Evolutionary conservation across 2,888 invertebrate genomes (phyloP).

Genomic region (Halictus quadricinctus): DNA sequence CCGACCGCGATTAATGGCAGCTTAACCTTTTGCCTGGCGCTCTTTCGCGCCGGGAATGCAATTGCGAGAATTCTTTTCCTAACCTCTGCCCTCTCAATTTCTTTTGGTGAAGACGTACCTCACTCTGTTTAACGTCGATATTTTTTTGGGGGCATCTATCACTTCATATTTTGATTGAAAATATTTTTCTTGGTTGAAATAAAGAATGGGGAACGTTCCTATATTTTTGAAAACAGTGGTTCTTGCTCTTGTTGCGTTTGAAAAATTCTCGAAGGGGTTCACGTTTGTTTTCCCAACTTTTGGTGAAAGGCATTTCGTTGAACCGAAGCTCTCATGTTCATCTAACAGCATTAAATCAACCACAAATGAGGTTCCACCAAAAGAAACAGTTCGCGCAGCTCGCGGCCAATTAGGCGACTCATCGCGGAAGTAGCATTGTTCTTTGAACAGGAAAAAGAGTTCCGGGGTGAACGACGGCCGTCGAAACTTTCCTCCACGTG

Average conservation of each 20-base stretch:
- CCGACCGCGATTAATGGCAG: background rate
- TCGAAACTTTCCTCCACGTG: constrained; percentile 9
- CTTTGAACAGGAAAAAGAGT: background rate
- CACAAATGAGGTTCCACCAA: background rate
- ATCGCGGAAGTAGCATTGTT: background rate
- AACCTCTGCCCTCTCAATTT: background rate
- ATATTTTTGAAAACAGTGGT: too few relatives aligned
- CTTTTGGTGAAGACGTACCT: background rate
- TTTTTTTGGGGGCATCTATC: background rate
- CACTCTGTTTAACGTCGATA: too few relatives aligned
- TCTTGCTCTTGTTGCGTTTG: too few relatives aligned
- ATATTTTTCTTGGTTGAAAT: too few relatives aligned
- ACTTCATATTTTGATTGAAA: too few relatives aligned
- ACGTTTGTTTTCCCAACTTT: background rate
- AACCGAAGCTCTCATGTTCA: background rate
- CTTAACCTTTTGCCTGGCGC: background rate
- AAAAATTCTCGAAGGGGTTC: too few relatives aligned
- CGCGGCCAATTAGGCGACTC: background rate
- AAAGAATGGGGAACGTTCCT: too few relatives aligned
- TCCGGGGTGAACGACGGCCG: background rate
- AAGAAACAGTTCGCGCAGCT: background rate
- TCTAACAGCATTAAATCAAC: background rate
- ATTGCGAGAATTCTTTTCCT: background rate
- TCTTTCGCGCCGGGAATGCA: background rate
- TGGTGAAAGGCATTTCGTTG: background rate